phyloP scores from a whole-genome alignment of 1,140 invertebrate genomes.

The Charaxes varanes region DNA sequence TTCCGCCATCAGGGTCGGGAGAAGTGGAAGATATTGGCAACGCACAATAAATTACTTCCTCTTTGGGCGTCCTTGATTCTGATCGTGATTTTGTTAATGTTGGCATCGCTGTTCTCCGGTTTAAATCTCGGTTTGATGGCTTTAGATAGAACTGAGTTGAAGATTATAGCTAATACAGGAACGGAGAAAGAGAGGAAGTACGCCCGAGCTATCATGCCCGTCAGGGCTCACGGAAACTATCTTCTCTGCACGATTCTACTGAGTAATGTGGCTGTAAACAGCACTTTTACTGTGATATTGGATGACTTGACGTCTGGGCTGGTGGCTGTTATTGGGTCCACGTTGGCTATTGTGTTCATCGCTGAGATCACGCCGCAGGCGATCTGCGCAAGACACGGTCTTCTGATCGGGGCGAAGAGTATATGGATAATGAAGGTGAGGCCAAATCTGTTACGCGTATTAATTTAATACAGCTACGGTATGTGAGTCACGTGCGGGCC shows the following conservation, averaged over 20 bases:
- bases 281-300: conserved; percentile 95
- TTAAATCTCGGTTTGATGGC: conserved; percentile 98
- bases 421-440: conserved; percentile 91
- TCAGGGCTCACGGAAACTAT: conserved; percentile 95
- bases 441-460: no score
- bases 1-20: conserved; percentile 85
- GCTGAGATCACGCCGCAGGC: conserved; percentile 97
- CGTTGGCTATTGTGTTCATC: conserved; percentile 95
- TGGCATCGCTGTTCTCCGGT: conserved; percentile 96
- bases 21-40: conserved; percentile 78
- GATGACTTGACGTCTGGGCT: conserved; percentile 94
- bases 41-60: conserved; percentile 82
- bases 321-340: conserved; percentile 91
- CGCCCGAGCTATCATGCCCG: conserved; percentile 90
- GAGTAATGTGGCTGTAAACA: conserved; percentile 99
- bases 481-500: no score
- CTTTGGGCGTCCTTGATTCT: conserved; percentile 85
- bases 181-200: conserved; percentile 86
- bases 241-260: conserved; percentile 95
- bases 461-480: no score
- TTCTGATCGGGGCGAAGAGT: conserved; percentile 96
- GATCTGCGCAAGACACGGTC: conserved; percentile 94
- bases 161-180: conserved; percentile 92
- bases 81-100: conserved; percentile 84
- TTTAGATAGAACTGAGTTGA: conserved; percentile 94